Conservation (phyloP, 2,888 invertebrate genomes). For the Therioaphis trifolii region DNA sequence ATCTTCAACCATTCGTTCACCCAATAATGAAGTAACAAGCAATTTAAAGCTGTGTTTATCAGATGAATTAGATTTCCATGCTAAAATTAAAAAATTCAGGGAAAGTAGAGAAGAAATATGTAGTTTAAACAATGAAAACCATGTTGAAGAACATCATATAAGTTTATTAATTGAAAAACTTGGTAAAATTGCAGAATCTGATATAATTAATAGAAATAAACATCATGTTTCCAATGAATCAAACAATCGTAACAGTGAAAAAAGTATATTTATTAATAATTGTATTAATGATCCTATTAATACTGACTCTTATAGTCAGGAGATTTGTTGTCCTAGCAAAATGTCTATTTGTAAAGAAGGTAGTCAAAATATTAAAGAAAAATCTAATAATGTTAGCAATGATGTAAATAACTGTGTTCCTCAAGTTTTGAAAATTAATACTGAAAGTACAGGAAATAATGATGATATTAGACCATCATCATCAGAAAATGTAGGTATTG, state of each 20-base stretch:
- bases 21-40: not conserved
- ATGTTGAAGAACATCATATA: not conserved
- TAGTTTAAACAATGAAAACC: not conserved
- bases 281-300: not conserved
- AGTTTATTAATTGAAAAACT: not conserved
- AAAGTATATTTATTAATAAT: not conserved
- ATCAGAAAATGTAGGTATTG: not conserved
- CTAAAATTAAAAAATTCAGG: constrained; percentile 4
- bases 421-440: not conserved
- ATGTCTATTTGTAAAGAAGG: not conserved
- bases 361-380: not conserved
- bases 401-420: not conserved
- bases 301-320: not conserved
- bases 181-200: not conserved
- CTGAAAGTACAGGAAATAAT: not conserved
- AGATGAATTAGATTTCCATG: not conserved
- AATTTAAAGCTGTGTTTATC: constrained; percentile 35
- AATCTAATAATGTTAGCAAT: not conserved
- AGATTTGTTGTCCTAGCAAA: not conserved
- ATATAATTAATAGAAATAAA: not conserved
- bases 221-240: not conserved
- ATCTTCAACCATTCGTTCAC: not conserved
- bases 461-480: not conserved
- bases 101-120: not conserved
- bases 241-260: not conserved